phyloP scores from a whole-genome alignment of 2,888 invertebrate species.

The Therioaphis trifolii region DNA sequence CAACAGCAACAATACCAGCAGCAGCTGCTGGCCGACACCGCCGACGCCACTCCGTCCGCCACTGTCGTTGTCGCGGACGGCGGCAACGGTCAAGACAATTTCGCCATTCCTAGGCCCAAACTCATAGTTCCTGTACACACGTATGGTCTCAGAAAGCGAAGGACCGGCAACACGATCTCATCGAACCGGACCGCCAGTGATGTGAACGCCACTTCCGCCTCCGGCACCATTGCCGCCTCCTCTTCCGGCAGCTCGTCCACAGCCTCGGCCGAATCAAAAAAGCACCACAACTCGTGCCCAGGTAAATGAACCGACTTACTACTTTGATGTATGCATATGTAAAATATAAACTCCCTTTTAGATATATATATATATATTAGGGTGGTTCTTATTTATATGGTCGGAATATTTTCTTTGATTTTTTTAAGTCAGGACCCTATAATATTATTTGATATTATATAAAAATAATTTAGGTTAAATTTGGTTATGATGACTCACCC shows the following conservation, averaged over 20 bases:
- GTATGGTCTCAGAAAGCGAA: constrained; percentile 81
- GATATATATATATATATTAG: too few species aligned
- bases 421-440: too few species aligned
- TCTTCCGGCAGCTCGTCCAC: constrained; percentile 65
- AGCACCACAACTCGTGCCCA: constrained; percentile 68
- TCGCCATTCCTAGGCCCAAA: constrained; percentile 86
- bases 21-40: constrained; percentile 40
- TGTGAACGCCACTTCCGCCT: constrained; percentile 62
- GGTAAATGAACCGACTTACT: too few species aligned
- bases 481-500: too few species aligned
- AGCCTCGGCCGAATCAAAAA: constrained; percentile 64
- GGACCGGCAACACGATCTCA: constrained; percentile 77
- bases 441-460: too few species aligned
- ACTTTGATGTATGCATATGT: too few species aligned
- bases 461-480: too few species aligned
- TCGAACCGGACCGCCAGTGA: constrained; percentile 64
- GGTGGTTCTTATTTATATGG: too few species aligned
- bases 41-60: constrained; percentile 54
- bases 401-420: too few species aligned
- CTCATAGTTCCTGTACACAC: constrained; percentile 90
- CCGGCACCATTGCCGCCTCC: constrained; percentile 49
- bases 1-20: neutral
- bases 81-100: constrained; percentile 70
- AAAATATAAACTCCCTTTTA: too few species aligned
- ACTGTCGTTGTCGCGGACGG: neutral